Base-by-base conservation (phyloP, 2,797 vertebrate genomes). In the Gallinago stenura region DNA sequence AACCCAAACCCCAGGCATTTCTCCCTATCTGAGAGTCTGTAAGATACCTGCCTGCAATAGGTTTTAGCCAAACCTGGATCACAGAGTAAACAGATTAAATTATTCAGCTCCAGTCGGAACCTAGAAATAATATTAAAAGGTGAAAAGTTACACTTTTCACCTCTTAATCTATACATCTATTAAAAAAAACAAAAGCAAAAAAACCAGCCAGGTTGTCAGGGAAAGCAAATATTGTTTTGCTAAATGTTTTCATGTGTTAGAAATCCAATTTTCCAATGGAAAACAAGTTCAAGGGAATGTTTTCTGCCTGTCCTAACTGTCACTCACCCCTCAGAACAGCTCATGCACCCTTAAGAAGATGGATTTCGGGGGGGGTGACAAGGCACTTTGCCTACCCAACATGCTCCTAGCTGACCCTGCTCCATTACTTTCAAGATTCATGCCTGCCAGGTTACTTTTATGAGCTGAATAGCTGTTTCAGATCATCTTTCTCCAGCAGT, bases 401-500 rank as follows among this genome's bases (percentile, higher is more conserved):
- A 69, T 43, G 33, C 60, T 91, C 20, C 48, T 39, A 39, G 60
- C 50, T 85, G 80, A 82, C 70, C 54, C n/a, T 50, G 37, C 48
- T 78, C 28, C 39, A 9, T 37, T 11, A 17, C 7, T 58, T 56
- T 77, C 35, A 35, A 25, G 41, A 45, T 39, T 12, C 1, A 1
- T 69, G 69, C 60, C 60, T 89, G 69, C 82, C 83, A 72, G 86
- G 39, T 64, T 72, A 30, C 69, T 95, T n/a, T 60, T 39, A 56
- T 30, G 56, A 69, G 65, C 69, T 35, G 64, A 81, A 37, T 22
- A 76, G 45, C 83, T 90, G 69, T 65, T 90, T 87, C 83, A 33
- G 86, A 69, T 92, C 83, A 69, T 84, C 87, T 89, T 81, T 90
- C 91, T 81, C 76, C 83, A 43, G 60, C 65, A 87, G 69, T 8